phyloP scores from a whole-genome alignment of 23 tunicate species.

The Aplidium turbinatum region DNA sequence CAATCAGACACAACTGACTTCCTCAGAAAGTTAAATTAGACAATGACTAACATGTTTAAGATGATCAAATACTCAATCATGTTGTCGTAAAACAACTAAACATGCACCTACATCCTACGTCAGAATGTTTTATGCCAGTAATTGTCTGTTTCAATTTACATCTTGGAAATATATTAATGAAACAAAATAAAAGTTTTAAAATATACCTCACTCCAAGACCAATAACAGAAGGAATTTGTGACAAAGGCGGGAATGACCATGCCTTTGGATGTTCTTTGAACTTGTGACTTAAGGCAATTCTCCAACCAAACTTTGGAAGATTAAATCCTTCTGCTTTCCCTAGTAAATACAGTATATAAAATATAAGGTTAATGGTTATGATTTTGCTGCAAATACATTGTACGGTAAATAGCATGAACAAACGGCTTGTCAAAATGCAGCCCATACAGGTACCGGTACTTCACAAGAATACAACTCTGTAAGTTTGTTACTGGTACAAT shows the following conservation, averaged over 20 bases:
- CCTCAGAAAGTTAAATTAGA: too few species aligned
- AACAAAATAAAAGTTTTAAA: not conserved
- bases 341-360: not conserved
- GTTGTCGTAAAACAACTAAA: too few species aligned
- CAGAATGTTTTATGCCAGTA: too few species aligned
- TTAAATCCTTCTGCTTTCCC: slow-evolving; percentile 59
- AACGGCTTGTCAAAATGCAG: not conserved
- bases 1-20: too few species aligned
- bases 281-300: slow-evolving; percentile 78
- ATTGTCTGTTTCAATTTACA: too few species aligned
- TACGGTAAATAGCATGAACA: not conserved
- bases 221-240: slow-evolving; percentile 76
- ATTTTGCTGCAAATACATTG: not conserved
- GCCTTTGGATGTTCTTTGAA: slow-evolving; percentile 53
- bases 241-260: slow-evolving; percentile 67
- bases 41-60: too few species aligned
- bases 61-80: too few species aligned
- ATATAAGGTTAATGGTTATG: not conserved
- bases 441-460: not conserved
- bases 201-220: slow-evolving; percentile 56
- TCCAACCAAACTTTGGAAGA: slow-evolving; percentile 83
- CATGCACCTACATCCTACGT: too few species aligned
- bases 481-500: too few species aligned
- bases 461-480: not conserved
- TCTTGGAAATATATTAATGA: too few species aligned